phyloP scores from a whole-genome alignment of 2,888 invertebrate species.

The Anarsia innoxiella region DNA sequence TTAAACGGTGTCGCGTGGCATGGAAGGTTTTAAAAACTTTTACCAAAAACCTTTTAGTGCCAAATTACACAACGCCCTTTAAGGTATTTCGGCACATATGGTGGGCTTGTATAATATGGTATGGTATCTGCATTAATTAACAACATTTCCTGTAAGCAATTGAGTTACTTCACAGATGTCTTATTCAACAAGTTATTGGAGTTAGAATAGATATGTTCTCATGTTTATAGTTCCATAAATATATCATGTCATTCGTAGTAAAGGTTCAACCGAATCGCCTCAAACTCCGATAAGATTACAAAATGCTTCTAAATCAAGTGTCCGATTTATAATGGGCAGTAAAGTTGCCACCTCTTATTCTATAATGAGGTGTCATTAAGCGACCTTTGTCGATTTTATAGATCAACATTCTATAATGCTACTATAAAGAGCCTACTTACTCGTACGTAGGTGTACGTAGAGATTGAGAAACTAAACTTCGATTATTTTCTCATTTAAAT shows the following conservation, averaged over 20 bases:
- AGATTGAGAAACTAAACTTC: no score
- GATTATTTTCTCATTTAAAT: slow-evolving; percentile 6
- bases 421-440: no score
- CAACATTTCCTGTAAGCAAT: slow-evolving; percentile 4
- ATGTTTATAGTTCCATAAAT: slow-evolving; percentile 44
- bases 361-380: slow-evolving; percentile 49
- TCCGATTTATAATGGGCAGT: slow-evolving; percentile 47
- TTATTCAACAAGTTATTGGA: no score
- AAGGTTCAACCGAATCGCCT: slow-evolving; percentile 33
- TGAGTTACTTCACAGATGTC: no score
- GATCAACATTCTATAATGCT: slow-evolving; percentile 14
- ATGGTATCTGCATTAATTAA: slow-evolving; percentile 11
- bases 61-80: slow-evolving; percentile 35
- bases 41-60: slow-evolving; percentile 32
- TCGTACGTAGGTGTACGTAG: no score
- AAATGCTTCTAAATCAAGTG: slow-evolving; percentile 50
- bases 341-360: slow-evolving; percentile 54
- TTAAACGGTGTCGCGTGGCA: slow-evolving; percentile 56
- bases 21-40: slow-evolving; percentile 43
- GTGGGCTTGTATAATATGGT: slow-evolving; percentile 23
- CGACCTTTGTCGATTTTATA: slow-evolving; percentile 37
- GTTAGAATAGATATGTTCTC: no score
- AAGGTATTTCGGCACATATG: slow-evolving; percentile 42
- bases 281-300: slow-evolving; percentile 39
- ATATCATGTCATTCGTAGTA: slow-evolving; percentile 35